These are phyloP conservation scores for Dendrolimus kikuchii DNA, from an alignment of 1,140 invertebrate species.

Conservation along the genomic window DNA sequence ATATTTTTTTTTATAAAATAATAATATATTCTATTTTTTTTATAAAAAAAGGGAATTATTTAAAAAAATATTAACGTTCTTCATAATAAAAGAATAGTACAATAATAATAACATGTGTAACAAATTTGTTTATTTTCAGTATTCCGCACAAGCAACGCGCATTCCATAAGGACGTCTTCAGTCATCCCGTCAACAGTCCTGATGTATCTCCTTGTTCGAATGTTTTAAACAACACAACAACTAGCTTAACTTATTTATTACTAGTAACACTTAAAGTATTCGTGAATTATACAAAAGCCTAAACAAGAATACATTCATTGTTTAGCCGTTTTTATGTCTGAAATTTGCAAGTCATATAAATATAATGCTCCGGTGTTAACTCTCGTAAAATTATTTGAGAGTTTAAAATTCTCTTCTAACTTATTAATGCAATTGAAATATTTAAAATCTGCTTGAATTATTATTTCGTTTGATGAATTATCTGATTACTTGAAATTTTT, in stretches of 20 bases:
- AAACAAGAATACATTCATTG: no score
- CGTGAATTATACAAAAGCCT: conserved; percentile 3
- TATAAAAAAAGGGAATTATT: no score
- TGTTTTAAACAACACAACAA: conserved; percentile 31
- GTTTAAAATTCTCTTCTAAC: no score
- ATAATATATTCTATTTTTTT: no score
- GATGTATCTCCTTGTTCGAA: conserved; percentile 57
- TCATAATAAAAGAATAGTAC: no score
- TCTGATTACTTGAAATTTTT: not conserved
- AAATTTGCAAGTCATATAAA: no score
- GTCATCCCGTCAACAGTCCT: conserved; percentile 25
- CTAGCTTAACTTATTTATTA: conserved; percentile 53
- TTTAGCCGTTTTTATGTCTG: no score
- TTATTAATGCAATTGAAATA: not conserved
- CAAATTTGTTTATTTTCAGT: conserved; percentile 43
- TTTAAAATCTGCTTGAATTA: not conserved
- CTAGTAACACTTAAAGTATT: conserved; percentile 27
- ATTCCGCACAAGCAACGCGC: conserved; percentile 23
- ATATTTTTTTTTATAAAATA: no score
- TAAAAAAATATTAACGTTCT: no score
- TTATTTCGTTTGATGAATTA: not conserved
- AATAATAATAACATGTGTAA: no score
- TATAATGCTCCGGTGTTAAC: no score
- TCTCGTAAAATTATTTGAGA: no score
- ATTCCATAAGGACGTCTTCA: conserved; percentile 22